phyloP scores from a whole-genome alignment of 2,113 vertebrate genomes.

The Colossoma macropomum region DNA sequence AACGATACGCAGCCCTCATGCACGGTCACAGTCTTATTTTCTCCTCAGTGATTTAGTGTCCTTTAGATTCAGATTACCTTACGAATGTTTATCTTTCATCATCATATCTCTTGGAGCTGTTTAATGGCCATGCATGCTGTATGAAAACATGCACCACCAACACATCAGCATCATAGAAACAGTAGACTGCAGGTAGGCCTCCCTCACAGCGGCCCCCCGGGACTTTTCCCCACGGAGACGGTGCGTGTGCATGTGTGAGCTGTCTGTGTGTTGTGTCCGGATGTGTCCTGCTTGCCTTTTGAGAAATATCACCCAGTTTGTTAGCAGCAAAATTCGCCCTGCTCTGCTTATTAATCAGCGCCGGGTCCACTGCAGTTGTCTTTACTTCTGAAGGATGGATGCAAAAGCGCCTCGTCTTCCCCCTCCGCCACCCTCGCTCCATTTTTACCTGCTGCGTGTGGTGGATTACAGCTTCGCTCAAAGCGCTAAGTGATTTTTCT shows the following conservation, averaged over 20 bases:
- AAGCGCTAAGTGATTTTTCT: conserved; percentile 16
- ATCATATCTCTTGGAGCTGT: neutral
- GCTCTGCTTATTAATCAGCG: conserved; percentile 79
- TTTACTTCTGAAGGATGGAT: conserved; percentile 74
- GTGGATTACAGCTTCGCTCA: conserved; percentile 54
- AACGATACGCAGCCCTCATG: neutral
- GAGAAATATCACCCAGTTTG: conserved; percentile 72
- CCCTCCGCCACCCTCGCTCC: conserved; percentile 31
- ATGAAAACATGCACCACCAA: conserved; percentile 23
- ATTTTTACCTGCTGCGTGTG: conserved; percentile 57
- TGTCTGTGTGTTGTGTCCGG: conserved; percentile 70
- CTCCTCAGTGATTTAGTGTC: neutral
- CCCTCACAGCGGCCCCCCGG: conserved; percentile 64
- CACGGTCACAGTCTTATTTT: neutral
- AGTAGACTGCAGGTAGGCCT: conserved; percentile 60
- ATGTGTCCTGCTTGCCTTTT: conserved; percentile 50
- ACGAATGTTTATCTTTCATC: neutral
- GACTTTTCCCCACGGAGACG: conserved; percentile 60
- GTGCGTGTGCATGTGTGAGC: conserved; percentile 13
- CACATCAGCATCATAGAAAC: conserved; percentile 20
- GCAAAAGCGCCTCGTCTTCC: conserved; percentile 65
- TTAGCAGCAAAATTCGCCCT: conserved; percentile 76
- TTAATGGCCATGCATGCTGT: conserved; percentile 30
- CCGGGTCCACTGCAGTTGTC: conserved; percentile 65
- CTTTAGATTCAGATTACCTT: neutral